Percentiles rank a stretch among this genome's conserved stretches.
Evolutionary conservation across 2,888 invertebrate species (phyloP).

Genomic region (Meganola albula): DNA sequence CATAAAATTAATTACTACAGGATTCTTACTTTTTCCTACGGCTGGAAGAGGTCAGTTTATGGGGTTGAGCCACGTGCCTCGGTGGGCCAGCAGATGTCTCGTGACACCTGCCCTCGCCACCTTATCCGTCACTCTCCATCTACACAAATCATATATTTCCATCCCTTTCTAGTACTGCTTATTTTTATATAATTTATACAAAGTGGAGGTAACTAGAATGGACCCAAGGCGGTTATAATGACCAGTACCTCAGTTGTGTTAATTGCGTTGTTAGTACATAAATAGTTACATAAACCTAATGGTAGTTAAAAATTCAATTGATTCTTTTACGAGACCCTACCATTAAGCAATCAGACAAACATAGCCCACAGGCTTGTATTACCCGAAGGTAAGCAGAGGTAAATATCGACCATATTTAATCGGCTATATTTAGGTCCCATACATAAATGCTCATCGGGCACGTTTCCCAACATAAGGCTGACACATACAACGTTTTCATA

Average conservation of each 20-base stretch:
- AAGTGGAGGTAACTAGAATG: constrained; percentile 75
- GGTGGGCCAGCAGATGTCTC: constrained; percentile 67
- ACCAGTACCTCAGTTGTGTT: constrained; percentile 49
- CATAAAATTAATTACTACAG: constrained; percentile 37
- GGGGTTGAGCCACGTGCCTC: constrained; percentile 74
- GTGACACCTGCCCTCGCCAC: constrained; percentile 74
- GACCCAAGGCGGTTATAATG: constrained; percentile 68
- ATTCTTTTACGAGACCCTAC: too few relatives aligned
- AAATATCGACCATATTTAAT: too few relatives aligned
- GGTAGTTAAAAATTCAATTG: too few relatives aligned
- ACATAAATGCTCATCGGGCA: too few relatives aligned
- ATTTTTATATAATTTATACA: constrained; percentile 77
- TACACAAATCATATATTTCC: constrained; percentile 40
- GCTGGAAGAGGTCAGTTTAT: constrained; percentile 55
- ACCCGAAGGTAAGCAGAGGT: too few relatives aligned
- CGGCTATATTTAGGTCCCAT: too few relatives aligned
- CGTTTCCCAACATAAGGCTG: too few relatives aligned
- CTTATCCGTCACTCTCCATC: constrained; percentile 58
- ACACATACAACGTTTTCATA: too few relatives aligned
- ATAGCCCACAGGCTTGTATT: too few relatives aligned
- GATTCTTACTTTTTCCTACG: constrained; percentile 60
- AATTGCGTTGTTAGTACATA: constrained; percentile 40
- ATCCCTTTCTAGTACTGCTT: constrained; percentile 63
- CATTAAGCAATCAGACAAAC: too few relatives aligned
- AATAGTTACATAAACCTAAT: too few relatives aligned